Conservation (phyloP, 37 sponge, comb jelly and placozoan species). For the Aphrocallistes beatrix region DNA sequence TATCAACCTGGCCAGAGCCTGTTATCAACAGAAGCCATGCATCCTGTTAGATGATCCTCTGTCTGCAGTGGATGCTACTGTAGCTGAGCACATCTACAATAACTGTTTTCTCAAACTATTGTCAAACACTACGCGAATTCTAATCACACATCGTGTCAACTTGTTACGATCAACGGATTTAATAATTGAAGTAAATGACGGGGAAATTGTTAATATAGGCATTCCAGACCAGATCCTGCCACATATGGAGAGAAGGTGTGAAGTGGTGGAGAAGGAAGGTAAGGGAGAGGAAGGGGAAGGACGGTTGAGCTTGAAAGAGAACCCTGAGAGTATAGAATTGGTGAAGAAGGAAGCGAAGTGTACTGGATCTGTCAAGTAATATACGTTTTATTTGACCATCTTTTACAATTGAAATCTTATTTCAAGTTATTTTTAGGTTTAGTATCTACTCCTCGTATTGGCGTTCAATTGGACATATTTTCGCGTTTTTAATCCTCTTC, state of each 20-base stretch:
- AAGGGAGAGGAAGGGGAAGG: not conserved
- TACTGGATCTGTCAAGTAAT: constrained; percentile 7
- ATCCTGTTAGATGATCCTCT: constrained; percentile 93
- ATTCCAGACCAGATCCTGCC: constrained; percentile 53
- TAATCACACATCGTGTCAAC: constrained; percentile 34
- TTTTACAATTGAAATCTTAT: not conserved
- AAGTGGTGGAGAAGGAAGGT: not conserved
- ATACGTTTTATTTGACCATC: not conserved
- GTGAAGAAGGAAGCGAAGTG: constrained; percentile 77
- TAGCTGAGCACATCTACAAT: constrained; percentile 64
- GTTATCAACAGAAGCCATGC: constrained; percentile 84
- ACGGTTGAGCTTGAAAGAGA: not conserved
- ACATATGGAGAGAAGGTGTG: not conserved
- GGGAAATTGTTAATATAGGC: constrained; percentile 41
- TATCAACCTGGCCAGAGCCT: constrained; percentile 87
- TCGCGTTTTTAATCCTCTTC: constrained; percentile 51
- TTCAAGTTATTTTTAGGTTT: constrained; percentile 45
- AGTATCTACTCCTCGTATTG: constrained; percentile 84
- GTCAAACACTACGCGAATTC: constrained; percentile 50
- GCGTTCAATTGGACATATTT: constrained; percentile 57
- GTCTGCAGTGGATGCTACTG: constrained; percentile 91
- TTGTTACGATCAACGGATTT: constrained; percentile 62
- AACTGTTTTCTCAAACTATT: constrained; percentile 75
- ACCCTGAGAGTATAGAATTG: constrained; percentile 28
- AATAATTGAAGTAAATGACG: constrained; percentile 62